Conservation (phyloP, 2,888 invertebrate species). For the Adelognathus sp. region DNA sequence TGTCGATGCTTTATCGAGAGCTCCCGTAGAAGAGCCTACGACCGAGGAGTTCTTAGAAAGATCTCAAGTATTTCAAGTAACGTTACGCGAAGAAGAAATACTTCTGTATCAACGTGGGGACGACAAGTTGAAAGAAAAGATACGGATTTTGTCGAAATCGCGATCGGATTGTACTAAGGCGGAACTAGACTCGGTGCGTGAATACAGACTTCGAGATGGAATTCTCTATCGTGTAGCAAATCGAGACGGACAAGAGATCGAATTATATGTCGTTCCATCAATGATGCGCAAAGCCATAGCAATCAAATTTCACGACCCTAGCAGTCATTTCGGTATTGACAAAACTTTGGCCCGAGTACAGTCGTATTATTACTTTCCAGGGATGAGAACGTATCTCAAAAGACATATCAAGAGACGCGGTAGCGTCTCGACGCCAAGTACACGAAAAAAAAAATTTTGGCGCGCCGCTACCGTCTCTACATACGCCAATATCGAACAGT, state of each 20-base stretch:
- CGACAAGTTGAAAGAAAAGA: background rate
- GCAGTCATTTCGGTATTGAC: too few relatives aligned
- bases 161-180: background rate
- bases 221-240: background rate
- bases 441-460: too few relatives aligned
- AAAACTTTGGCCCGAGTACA: background rate
- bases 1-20: too few relatives aligned
- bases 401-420: too few relatives aligned
- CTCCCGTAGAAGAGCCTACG: too few relatives aligned
- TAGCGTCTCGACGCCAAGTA: too few relatives aligned
- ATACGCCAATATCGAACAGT: too few relatives aligned
- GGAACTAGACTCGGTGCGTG: background rate
- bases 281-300: conserved; percentile 1
- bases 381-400: background rate
- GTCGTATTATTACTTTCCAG: background rate
- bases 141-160: background rate
- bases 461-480: too few relatives aligned
- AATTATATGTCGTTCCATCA: background rate
- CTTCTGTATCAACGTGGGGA: too few relatives aligned
- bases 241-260: background rate
- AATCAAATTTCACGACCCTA: background rate
- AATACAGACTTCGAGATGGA: background rate
- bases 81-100: too few relatives aligned
- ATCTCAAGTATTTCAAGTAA: too few relatives aligned
- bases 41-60: too few relatives aligned